These are phyloP conservation scores for Plecotus auritus DNA, from an alignment of 2,113 vertebrate species.

Conservation along the genomic window DNA sequence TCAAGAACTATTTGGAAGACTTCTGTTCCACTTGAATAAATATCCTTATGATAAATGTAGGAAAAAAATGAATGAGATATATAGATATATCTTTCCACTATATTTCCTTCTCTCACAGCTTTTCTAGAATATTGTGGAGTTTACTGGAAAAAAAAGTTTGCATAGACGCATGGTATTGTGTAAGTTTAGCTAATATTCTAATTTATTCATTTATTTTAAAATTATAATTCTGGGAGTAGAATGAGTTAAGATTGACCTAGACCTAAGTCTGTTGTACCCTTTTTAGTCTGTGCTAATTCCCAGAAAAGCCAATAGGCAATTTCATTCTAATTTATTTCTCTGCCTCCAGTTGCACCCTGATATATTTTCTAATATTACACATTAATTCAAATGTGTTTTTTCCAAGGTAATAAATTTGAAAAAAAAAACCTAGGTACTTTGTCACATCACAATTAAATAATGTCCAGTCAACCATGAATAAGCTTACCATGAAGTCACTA, in stretches of 20 bases:
- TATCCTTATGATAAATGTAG: neutral
- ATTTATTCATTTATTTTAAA: conserved; percentile 16
- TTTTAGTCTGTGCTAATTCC: neutral
- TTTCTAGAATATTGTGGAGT: neutral
- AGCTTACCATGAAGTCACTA: neutral
- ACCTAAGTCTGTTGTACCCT: neutral
- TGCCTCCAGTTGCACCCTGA: neutral
- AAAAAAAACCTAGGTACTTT: neutral
- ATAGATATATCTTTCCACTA: neutral
- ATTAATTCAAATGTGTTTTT: conserved; percentile 47
- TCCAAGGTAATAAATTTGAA: conserved; percentile 25
- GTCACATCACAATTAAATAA: conserved; percentile 39
- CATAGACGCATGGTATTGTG: neutral
- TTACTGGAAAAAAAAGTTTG: neutral
- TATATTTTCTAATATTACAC: conserved; percentile 42
- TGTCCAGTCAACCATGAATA: conserved; percentile 19
- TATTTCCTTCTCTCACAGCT: neutral
- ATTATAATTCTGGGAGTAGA: neutral
- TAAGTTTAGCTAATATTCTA: neutral
- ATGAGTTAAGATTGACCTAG: neutral
- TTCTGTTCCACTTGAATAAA: conserved; percentile 5
- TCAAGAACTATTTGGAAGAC: neutral
- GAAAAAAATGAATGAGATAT: neutral
- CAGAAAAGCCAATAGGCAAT: conserved; percentile 21
- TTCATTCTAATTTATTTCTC: conserved; percentile 54